Conservation (phyloP, 2,888 invertebrate species). For the Cerastis rubricosa region DNA sequence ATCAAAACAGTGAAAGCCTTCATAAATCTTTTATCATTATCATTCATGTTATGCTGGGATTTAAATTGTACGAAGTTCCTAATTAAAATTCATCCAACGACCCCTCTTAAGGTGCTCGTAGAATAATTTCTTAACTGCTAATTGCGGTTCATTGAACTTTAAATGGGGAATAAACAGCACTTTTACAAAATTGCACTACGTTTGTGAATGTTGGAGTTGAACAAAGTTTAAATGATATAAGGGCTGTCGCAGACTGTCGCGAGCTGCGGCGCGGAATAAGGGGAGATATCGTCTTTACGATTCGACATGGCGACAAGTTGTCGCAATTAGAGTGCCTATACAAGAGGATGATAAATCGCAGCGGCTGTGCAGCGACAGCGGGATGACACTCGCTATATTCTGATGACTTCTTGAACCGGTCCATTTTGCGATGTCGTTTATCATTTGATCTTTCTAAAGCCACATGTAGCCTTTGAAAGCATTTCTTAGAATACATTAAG, state of each 20-base stretch:
- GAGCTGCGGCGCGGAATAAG: constrained; percentile 44
- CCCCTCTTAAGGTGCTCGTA: constrained; percentile 43
- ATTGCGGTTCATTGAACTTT: constrained; percentile 62
- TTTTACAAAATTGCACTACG: constrained; percentile 58
- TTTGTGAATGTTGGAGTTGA: constrained; percentile 41
- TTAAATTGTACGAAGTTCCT: constrained; percentile 44
- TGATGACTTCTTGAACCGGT: constrained; percentile 73
- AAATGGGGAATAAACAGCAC: constrained; percentile 55
- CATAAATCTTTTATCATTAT: constrained; percentile 17
- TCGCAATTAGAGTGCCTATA: constrained; percentile 76
- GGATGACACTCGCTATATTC: constrained; percentile 70
- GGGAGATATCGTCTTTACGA: constrained; percentile 61
- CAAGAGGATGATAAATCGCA: constrained; percentile 74
- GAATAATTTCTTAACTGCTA: constrained; percentile 58
- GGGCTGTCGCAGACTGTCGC: constrained; percentile 36
- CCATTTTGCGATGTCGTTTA: constrained; percentile 72
- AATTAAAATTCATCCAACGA: constrained; percentile 58
- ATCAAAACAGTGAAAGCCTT: constrained; percentile 16
- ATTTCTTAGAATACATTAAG: constrained; percentile 56
- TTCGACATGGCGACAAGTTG: constrained; percentile 71
- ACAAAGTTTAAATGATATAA: constrained; percentile 58
- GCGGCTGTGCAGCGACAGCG: constrained; percentile 63
- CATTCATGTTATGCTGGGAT: constrained; percentile 22
- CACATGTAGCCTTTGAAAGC: constrained; percentile 41
- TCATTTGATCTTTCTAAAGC: constrained; percentile 67